Evolutionary conservation across 2,888 invertebrate genomes (phyloP), one percentile per base, ranked within the genome.

Genomic region (Euproctis similis): DNA sequence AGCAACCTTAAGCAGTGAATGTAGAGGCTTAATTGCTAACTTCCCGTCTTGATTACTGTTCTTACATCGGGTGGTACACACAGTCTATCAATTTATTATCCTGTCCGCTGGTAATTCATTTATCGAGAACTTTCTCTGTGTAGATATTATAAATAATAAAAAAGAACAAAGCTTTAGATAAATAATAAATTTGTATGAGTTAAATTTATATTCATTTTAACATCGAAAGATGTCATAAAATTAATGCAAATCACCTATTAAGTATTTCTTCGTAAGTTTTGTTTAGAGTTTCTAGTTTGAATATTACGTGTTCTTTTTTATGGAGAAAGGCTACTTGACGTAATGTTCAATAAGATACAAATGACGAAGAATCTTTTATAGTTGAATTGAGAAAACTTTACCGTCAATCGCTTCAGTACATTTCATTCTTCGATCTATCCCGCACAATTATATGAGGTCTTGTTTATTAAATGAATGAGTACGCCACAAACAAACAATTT

Each of bases 1-100:
- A 12, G 13, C 43, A 32, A 25, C 34, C 34, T 42, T 42, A 40
- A 27, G 38, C 31, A 36, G 39, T 50, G 40, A 52, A 53, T 47
- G 42, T 43, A 57, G 46, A 53, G 53, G 42, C 39, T 47, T 61
- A 64, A 69, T 63, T 55, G 58, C 46, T 38, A 33, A 53, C 54
- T 66, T 69, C 66, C 67, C 58, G 54, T 53, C 46, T 46, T 50
- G n/a, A 58, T 59, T 59, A 61, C 57, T 39, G 47, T 52, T 51
- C 52, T 46, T 52, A 52, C 33, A 39, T 43, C 30, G 36, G 45
- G 39, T 52, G 47, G 48, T 39, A n/a, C n/a, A n/a, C n/a, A n/a
- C 46, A 47, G 50, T 52, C 53, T 44, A 44, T 30, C 39, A 54
- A 59, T n/a, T n/a, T n/a, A n/a, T 61, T 57, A 64, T 50, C 42